Evolutionary conservation across 2,113 vertebrate genomes (phyloP).

Genomic region (Pristiophorus japonicus): DNA sequence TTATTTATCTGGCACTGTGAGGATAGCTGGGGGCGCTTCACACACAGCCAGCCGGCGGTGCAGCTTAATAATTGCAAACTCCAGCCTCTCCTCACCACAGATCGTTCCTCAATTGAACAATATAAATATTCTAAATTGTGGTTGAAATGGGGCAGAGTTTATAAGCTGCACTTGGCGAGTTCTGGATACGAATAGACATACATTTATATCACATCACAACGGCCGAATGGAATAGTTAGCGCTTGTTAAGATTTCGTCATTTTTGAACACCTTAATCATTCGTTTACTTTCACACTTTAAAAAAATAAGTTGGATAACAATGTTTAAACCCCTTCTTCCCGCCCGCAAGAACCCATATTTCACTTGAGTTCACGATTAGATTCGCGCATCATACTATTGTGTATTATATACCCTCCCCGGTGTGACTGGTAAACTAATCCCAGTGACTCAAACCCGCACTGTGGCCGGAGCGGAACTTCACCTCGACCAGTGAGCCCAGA

Average conservation of each 20-base stretch:
- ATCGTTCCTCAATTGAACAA: neutral
- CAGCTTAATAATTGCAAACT: neutral
- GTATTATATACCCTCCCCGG: neutral
- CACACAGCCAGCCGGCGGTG: neutral
- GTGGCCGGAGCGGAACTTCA: no score
- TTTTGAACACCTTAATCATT: neutral
- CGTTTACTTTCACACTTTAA: neutral
- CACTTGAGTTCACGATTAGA: neutral
- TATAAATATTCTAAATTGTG: neutral
- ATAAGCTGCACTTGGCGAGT: neutral
- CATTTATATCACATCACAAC: no score
- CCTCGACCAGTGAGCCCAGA: neutral
- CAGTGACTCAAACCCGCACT: no score
- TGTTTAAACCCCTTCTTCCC: neutral
- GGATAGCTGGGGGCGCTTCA: neutral
- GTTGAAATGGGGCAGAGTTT: no score
- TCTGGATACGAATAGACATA: neutral
- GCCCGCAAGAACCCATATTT: no score
- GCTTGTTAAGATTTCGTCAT: neutral
- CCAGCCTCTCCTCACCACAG: neutral
- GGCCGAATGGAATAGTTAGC: neutral
- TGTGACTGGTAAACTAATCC: neutral
- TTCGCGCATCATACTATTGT: neutral
- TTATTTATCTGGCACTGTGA: neutral
- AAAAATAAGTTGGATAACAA: neutral